These are phyloP conservation scores for Cantharis rustica DNA, from an alignment of 2,888 invertebrate genomes.

Conservation along the genomic window DNA sequence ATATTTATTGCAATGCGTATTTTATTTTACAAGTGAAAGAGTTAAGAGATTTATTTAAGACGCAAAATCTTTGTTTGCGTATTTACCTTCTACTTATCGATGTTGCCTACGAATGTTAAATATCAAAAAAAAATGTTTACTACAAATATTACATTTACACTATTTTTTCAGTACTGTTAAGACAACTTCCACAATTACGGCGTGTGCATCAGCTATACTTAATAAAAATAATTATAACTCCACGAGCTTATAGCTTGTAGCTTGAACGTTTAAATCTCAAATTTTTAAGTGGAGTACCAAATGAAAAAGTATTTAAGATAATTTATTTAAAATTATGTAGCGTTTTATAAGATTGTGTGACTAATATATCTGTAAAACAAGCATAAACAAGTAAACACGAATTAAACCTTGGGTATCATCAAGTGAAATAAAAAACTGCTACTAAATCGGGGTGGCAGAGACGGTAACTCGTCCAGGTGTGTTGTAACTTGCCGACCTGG, in stretches of 20 bases:
- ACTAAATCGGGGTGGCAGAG: constrained; percentile 34
- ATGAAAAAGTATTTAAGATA: neutral
- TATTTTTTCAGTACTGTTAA: too few relatives aligned
- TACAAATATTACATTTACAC: too few relatives aligned
- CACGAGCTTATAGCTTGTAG: too few relatives aligned
- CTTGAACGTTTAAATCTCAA: neutral
- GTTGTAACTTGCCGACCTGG: constrained; percentile 52
- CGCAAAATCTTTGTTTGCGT: neutral
- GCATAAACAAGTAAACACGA: constrained; percentile 33
- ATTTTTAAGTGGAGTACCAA: neutral
- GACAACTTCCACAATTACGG: too few relatives aligned
- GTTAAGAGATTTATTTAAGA: neutral
- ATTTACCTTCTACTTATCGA: neutral
- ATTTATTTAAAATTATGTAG: neutral
- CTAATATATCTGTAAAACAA: constrained; percentile 32
- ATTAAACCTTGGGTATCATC: constrained; percentile 27
- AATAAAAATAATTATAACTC: too few relatives aligned
- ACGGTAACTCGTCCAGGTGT: constrained; percentile 47
- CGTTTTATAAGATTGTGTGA: constrained; percentile 4
- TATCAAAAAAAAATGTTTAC: too few relatives aligned
- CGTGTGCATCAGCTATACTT: too few relatives aligned
- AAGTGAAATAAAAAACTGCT: constrained; percentile 37
- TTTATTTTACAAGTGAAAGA: constrained; percentile 7
- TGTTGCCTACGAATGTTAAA: neutral
- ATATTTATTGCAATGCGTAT: constrained; percentile 4